A percentile compares a stretch with the other conserved stretches of the same genome.
Evolutionary conservation across 2,113 vertebrate species (phyloP).

Genomic region (Steatornis caripensis): DNA sequence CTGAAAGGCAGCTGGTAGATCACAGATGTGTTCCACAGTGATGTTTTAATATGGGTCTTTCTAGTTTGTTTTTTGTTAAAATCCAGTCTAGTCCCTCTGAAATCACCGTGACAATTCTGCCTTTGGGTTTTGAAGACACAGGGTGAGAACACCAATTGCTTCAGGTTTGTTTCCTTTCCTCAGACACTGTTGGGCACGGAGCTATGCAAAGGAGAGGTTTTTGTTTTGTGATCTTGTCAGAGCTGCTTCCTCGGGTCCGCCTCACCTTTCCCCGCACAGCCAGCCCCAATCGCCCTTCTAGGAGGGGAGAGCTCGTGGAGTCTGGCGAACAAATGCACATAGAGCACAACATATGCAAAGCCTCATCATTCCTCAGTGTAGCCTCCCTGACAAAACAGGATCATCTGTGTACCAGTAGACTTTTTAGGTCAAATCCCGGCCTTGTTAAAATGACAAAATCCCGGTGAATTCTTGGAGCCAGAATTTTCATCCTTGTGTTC

Average conservation of each 20-base stretch:
- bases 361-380: neutral
- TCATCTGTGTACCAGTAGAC: neutral
- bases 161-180: neutral
- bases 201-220: neutral
- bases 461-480: neutral
- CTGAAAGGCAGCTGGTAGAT: neutral
- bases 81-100: neutral
- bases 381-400: neutral
- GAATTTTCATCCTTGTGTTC: neutral
- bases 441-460: neutral
- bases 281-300: rapidly evolving
- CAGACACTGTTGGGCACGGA: neutral
- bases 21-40: neutral
- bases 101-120: neutral
- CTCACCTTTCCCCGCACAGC: neutral
- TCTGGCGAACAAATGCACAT: neutral
- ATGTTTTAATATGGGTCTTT: neutral
- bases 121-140: neutral
- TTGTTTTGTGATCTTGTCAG: neutral
- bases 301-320: neutral
- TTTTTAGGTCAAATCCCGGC: neutral
- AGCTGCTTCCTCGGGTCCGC: neutral
- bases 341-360: neutral
- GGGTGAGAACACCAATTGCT: neutral
- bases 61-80: neutral